These are phyloP conservation scores for Cotesia vestalis DNA, from an alignment of 1,140 invertebrate genomes.

Conservation along the genomic window DNA sequence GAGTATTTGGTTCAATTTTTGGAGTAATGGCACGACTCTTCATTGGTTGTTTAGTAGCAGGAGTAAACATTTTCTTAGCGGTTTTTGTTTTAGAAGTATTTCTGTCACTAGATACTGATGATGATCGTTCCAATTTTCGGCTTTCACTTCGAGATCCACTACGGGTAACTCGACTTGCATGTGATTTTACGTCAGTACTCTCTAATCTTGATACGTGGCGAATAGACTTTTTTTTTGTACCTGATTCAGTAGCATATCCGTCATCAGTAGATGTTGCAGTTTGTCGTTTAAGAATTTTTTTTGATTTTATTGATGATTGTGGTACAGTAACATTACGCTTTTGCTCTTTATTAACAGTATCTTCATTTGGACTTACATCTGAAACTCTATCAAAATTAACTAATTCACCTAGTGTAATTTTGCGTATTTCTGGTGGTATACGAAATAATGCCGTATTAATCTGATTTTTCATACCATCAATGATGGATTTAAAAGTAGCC, in stretches of 20 bases:
- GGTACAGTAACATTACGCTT: background rate
- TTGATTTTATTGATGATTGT: constrained; percentile 31
- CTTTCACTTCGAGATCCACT: background rate
- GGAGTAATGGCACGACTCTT: constrained; percentile 53
- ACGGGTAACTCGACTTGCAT: constrained; percentile 34
- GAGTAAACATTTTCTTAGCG: constrained; percentile 49
- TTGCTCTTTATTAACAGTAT: constrained; percentile 32
- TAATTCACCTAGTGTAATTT: constrained; percentile 50
- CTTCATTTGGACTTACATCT: constrained; percentile 37
- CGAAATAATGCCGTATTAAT: constrained; percentile 34
- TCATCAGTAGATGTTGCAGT: constrained; percentile 37
- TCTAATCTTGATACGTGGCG: too few species aligned
- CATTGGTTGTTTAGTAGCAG: constrained; percentile 35
- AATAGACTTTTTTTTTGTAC: constrained; percentile 9
- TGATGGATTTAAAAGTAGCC: constrained; percentile 40
- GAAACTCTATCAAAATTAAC: constrained; percentile 27
- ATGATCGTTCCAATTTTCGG: constrained; percentile 24
- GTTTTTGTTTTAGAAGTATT: constrained; percentile 2
- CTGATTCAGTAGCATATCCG: constrained; percentile 40
- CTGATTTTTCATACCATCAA: constrained; percentile 34
- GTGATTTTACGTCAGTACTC: background rate
- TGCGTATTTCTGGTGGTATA: constrained; percentile 48
- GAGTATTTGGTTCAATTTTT: constrained; percentile 69
- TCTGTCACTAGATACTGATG: constrained; percentile 34
- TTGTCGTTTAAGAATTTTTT: constrained; percentile 25